A percentile compares a stretch with the other conserved stretches of the same genome.
phyloP scores from a whole-genome alignment of 2,888 invertebrate genomes.

The Podotricha telesiphe region DNA sequence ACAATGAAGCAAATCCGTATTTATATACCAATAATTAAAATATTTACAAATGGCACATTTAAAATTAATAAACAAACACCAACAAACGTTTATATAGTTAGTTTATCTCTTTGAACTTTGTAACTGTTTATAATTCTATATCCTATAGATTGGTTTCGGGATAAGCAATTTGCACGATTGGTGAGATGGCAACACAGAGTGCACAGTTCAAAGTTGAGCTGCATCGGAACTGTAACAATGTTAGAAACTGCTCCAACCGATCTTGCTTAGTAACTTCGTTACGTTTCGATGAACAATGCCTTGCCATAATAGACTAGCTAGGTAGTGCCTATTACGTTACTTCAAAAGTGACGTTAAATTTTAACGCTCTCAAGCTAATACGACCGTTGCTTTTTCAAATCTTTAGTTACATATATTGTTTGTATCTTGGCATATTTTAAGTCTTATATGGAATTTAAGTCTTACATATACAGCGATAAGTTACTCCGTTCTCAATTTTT shows the following conservation, averaged over 20 bases:
- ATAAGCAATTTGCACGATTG: conserved; percentile 16
- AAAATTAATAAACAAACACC: neutral
- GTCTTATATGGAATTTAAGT: too few species aligned
- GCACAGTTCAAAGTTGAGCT: conserved; percentile 30
- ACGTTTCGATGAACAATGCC: conserved; percentile 28
- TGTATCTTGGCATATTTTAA: too few species aligned
- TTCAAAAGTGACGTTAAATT: neutral
- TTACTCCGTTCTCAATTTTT: too few species aligned
- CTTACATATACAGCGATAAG: too few species aligned
- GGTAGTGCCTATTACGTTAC: neutral
- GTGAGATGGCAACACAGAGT: conserved; percentile 24
- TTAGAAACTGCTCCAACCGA: conserved; percentile 29
- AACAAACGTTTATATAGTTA: neutral
- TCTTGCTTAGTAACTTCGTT: conserved; percentile 35
- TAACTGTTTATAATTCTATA: neutral
- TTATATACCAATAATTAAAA: too few species aligned
- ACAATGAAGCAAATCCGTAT: too few species aligned
- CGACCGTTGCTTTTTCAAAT: too few species aligned
- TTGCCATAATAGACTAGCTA: conserved; percentile 17
- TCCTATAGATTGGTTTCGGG: neutral
- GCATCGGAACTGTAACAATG: conserved; percentile 31
- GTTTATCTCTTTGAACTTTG: neutral
- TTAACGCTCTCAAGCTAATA: neutral
- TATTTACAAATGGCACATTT: too few species aligned
- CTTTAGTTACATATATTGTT: too few species aligned